Conservation (phyloP, 2,113 vertebrate genomes). For the Aegotheles bennettii region DNA sequence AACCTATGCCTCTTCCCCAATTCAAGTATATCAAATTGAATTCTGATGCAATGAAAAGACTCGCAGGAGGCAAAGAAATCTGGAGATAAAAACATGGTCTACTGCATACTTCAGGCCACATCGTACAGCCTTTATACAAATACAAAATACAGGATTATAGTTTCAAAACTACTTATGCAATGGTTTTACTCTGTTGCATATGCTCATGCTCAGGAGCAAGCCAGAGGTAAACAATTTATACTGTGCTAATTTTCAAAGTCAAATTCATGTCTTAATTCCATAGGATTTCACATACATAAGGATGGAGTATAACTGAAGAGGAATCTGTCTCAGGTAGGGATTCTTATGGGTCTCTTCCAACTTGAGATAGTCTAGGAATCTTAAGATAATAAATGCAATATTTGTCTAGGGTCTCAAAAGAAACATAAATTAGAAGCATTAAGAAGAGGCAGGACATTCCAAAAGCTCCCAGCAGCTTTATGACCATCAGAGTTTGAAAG, state of each 20-base stretch:
- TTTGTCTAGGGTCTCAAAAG: neutral
- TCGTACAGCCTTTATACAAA: neutral
- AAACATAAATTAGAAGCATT: neutral
- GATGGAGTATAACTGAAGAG: neutral
- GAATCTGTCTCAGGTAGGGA: neutral
- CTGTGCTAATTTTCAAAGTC: neutral
- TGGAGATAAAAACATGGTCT: neutral
- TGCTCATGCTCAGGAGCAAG: neutral
- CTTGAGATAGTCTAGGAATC: neutral
- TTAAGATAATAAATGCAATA: neutral
- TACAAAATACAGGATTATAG: neutral
- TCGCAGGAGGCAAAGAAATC: neutral
- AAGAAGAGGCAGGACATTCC: neutral
- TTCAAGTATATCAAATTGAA: neutral
- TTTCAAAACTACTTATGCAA: neutral
- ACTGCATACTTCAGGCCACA: neutral
- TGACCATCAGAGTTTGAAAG: neutral
- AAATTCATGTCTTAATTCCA: neutral
- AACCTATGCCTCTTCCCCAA: neutral
- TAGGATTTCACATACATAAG: neutral
- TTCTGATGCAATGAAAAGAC: neutral
- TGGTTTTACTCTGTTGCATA: neutral
- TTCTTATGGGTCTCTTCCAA: neutral
- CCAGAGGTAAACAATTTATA: neutral
- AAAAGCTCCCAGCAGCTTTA: neutral